phyloP scores from a whole-genome alignment of 2,888 invertebrate genomes.

The Thereva unica region DNA sequence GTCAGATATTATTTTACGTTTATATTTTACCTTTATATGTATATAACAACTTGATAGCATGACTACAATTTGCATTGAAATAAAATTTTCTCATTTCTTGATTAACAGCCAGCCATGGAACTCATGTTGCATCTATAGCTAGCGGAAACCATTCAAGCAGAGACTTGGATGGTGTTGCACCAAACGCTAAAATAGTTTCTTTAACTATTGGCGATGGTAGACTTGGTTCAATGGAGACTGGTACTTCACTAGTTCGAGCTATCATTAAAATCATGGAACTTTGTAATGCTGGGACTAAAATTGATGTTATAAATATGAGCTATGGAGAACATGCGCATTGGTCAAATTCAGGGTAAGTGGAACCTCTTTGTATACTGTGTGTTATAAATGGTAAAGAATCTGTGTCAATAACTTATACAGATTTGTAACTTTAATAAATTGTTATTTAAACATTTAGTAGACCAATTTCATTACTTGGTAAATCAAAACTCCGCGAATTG shows the following conservation, averaged over 20 bases:
- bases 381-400: background rate
- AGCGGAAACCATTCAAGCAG: constrained; percentile 84
- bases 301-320: constrained; percentile 97
- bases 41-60: too few species aligned
- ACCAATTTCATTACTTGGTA: too few species aligned
- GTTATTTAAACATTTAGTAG: too few species aligned
- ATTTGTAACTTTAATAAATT: too few species aligned
- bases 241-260: constrained; percentile 87
- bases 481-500: too few species aligned
- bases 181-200: constrained; percentile 92
- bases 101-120: constrained; percentile 87
- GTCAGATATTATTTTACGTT: too few species aligned
- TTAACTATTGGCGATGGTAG: constrained; percentile 93
- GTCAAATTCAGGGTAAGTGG: constrained; percentile 81
- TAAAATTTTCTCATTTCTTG: background rate
- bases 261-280: constrained; percentile 85
- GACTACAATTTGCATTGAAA: too few species aligned
- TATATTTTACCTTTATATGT: too few species aligned
- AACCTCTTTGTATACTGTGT: background rate
- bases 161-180: constrained; percentile 92
- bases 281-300: constrained; percentile 61
- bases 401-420: background rate
- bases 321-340: constrained; percentile 96
- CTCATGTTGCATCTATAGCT: constrained; percentile 96
- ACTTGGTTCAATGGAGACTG: constrained; percentile 95